phyloP scores from a whole-genome alignment of 2,888 invertebrate genomes.

The Sesia apiformis region DNA sequence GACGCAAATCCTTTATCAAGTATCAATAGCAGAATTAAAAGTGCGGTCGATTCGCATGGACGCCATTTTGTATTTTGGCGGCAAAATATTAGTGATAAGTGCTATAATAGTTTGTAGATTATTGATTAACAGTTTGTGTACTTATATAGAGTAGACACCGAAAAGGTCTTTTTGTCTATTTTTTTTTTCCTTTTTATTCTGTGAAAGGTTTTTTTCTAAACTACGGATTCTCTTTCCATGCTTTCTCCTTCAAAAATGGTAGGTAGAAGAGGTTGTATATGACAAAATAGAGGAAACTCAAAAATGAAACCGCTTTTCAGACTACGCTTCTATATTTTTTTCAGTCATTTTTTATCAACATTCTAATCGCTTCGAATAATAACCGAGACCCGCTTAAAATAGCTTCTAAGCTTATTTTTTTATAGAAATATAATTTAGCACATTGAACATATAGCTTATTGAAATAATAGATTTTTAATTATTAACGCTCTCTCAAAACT shows the following conservation, averaged over 20 bases:
- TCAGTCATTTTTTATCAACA: background rate
- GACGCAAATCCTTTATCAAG: constrained; percentile 17
- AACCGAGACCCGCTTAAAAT: constrained; percentile 5
- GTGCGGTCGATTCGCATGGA: background rate
- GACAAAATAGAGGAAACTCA: constrained; percentile 38
- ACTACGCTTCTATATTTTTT: constrained; percentile 10
- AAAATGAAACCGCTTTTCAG: background rate
- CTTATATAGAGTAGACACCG: constrained; percentile 6
- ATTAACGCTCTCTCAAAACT: constrained; percentile 19
- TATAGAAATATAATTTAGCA: constrained; percentile 1
- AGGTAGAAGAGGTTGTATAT: constrained; percentile 73
- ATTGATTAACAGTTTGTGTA: background rate
- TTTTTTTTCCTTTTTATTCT: constrained; percentile 16
- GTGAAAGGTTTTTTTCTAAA: constrained; percentile 40
- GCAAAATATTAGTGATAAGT: background rate
- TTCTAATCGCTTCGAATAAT: background rate
- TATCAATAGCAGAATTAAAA: constrained; percentile 5
- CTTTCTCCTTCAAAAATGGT: constrained; percentile 72
- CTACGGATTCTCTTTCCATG: constrained; percentile 71
- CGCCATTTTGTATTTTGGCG: background rate
- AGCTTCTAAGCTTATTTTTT: constrained; percentile 6
- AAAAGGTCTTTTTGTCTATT: constrained; percentile 19
- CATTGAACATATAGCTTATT: constrained; percentile 1
- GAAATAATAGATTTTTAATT: constrained; percentile 10
- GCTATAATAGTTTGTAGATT: background rate